phyloP scores from a whole-genome alignment of 2,113 vertebrate species.

The Erpornis zantholeuca region DNA sequence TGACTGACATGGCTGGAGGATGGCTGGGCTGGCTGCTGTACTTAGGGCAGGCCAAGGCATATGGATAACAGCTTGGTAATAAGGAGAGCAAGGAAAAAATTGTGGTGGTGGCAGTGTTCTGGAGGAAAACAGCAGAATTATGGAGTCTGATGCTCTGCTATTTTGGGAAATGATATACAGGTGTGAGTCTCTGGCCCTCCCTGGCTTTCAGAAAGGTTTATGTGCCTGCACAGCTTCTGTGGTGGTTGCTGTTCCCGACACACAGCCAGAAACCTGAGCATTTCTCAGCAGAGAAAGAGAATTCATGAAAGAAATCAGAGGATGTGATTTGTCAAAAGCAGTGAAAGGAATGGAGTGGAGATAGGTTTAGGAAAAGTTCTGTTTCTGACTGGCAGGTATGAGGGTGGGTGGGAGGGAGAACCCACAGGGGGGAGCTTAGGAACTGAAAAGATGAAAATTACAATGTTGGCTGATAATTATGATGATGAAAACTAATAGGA shows the following conservation, averaged over 20 bases:
- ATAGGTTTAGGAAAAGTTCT: background rate
- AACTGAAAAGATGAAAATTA: background rate
- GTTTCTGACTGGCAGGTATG: background rate
- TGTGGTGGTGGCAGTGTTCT: background rate
- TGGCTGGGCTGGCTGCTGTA: background rate
- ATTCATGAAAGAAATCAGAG: background rate
- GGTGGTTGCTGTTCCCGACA: background rate
- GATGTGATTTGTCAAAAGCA: background rate
- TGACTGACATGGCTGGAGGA: background rate
- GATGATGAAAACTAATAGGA: background rate
- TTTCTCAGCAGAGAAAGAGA: background rate
- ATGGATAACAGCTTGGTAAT: background rate
- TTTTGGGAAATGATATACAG: background rate
- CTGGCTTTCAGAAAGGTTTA: background rate
- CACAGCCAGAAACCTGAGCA: background rate
- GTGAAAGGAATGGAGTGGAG: background rate
- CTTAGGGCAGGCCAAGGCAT: background rate
- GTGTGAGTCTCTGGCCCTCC: background rate
- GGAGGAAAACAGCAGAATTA: background rate
- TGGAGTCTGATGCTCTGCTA: background rate
- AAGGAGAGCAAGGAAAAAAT: background rate
- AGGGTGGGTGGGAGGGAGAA: background rate
- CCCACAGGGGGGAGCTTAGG: background rate
- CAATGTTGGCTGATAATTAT: background rate
- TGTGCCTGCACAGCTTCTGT: fast-evolving